Base-by-base conservation (phyloP, 2,113 vertebrate genomes). In the Uropsilus gracilis region DNA sequence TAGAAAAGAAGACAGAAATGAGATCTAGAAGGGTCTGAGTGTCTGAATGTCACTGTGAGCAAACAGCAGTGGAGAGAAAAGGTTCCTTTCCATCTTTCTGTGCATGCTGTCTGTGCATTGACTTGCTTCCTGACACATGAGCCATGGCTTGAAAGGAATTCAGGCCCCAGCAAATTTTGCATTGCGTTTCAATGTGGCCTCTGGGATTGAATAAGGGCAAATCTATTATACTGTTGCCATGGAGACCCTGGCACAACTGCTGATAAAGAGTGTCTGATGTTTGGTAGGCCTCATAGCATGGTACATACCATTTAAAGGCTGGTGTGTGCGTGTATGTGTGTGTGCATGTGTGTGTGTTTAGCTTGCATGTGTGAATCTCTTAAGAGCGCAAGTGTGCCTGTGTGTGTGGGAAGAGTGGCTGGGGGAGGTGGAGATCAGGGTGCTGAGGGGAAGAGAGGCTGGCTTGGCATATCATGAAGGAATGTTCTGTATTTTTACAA, bases 201-300 rank as follows among this genome's bases (percentile, higher is more conserved):
- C 98, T 98, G 98, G 98, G 99, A 99, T 98, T 98, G 98, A 99
- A 98, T 98, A 99, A 99, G 99, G 98, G 98, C 98, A 99, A 99
- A 98, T 98, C 98, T 98, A 99, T 99, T 99, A 99, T 98, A 98
- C 98, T 97, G 99, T 99, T 99, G 98, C 99, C 98, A 99, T 99
- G 99, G 99, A 96, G 98, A 99, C 99, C 98, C 97, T 98, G 99
- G 99, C 99, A 99, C 98, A 98, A 98, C 98, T 97, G 91, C 93
- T 98, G 90, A 99, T 98, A 98, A 99, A 98, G 95, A 96, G 98
- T 92, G 94, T 98, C 98, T 98, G 98, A 98, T 98, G 98, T 97
- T 98, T 98, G 98, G 97, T 98, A 97, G 97, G 98, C 96, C 98
- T 97, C 90, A 77, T 98, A 98, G 98, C 98, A 97, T 98, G 97